Percentiles rank a stretch among this genome's conserved stretches.
Evolutionary conservation across 2,113 vertebrate genomes (phyloP).

Genomic region (Carassius gibelio): DNA sequence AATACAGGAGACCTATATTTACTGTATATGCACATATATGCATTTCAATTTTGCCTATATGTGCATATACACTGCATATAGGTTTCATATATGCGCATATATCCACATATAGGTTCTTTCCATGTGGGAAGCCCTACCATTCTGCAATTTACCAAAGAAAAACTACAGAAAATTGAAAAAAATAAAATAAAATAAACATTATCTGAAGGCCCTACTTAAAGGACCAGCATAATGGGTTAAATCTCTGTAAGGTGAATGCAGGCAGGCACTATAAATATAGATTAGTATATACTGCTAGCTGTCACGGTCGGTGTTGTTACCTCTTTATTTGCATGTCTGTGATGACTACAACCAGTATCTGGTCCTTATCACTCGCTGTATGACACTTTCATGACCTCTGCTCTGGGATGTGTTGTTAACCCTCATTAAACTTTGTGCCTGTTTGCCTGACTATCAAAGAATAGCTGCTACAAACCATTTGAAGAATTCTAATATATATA

Average conservation of each 20-base stretch:
- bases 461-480: conserved; percentile 29
- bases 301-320: background rate
- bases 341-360: background rate
- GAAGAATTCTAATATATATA: background rate
- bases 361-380: conserved; percentile 1
- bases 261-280: no score
- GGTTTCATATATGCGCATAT: no score
- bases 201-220: no score
- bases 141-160: no score
- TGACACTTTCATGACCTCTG: background rate
- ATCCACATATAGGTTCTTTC: no score
- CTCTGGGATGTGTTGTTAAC: background rate
- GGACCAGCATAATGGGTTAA: background rate
- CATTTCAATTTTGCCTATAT: no score
- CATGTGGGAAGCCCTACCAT: no score
- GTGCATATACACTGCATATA: no score
- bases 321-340: background rate
- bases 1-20: no score
- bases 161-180: no score
- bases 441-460: background rate
- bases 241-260: background rate
- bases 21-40: no score
- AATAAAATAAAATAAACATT: no score
- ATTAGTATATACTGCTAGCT: background rate
- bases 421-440: background rate